Evolutionary conservation across 2,888 invertebrate genomes (phyloP), one percentile per base, ranked within the genome.

Genomic region (Neoscelio sp.): DNA sequence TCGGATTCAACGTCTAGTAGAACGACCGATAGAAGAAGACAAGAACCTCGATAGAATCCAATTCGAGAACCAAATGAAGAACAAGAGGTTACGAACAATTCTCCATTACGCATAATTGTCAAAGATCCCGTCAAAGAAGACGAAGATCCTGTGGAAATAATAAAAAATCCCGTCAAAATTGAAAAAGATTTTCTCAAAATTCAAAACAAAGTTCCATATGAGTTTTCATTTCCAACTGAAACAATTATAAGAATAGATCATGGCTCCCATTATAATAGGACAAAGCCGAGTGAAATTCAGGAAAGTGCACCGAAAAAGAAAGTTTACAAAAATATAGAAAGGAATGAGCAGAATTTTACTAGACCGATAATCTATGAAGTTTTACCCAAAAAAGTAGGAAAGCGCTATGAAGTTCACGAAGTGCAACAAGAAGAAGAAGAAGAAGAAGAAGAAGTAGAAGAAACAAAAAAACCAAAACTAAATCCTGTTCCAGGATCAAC

Each of bases 31-130:
- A 42, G 13, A 1, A 82, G 87, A 68, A 85, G 89, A 81, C 85
- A 82, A 15, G 90, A 90, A 44, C 87, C 88, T 0, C 81, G 84
- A 13, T 89, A 89, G 40, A 86, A 85, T 65, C 73, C 77, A 7
- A 60, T 82, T 1, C 56, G 44, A 5, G 38, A 77, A 76, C 65
- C 15, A 8, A 28, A 65, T 50, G 80, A 54, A 20, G 38, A 67
- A 13, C 12, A 40, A 0, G 8, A 23, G 6, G 10, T 48, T 10
- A 30, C 30, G 2, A 46, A 4, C 2, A 62, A 52, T 52, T 20
- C 60, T 12, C 28, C 42, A 2, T 50, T 52, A 62, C 48, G 50
- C 6, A 68, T 74, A 6, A 23, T 78, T 17, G 68, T 78, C 0
- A 38, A 58, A 5, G 58, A 74, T 48, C 18, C 38, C 12, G 8